A percentile compares a stretch with the other conserved stretches of the same genome.
Conservation (phyloP, 2,113 vertebrate species). For the Trichechus manatus region DNA sequence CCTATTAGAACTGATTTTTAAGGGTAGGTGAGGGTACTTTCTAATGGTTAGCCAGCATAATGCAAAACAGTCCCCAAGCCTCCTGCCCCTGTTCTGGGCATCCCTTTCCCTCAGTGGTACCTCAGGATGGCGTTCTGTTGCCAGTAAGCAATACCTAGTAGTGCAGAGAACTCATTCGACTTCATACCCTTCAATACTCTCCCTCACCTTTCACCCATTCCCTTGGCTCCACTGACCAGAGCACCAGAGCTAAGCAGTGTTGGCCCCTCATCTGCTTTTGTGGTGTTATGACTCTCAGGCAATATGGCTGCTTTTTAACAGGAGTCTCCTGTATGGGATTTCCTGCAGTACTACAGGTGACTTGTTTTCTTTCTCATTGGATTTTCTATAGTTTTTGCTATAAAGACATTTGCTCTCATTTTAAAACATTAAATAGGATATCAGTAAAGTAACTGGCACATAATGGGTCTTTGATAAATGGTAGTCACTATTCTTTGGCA, state of each 20-base stretch:
- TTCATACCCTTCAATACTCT: not conserved
- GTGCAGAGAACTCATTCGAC: not conserved
- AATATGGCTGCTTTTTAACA: not conserved
- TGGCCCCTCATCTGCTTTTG: not conserved
- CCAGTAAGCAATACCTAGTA: too few species aligned
- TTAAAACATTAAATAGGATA: not conserved
- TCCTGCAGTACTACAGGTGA: not conserved
- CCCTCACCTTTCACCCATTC: not conserved
- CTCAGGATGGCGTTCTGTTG: not conserved
- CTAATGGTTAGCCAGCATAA: not conserved
- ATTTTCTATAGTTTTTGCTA: conserved; percentile 2
- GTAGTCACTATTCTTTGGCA: not conserved
- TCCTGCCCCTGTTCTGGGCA: not conserved
- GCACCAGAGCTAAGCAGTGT: not conserved
- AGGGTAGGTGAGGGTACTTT: not conserved
- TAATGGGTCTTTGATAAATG: not conserved
- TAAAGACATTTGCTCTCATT: not conserved
- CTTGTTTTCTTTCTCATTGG: not conserved
- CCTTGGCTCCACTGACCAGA: not conserved
- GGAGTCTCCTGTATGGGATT: not conserved
- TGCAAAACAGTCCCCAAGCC: not conserved
- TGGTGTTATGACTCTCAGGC: not conserved
- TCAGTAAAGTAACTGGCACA: not conserved
- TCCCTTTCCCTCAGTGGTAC: not conserved
- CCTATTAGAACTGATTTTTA: not conserved